Conservation (phyloP, 2,888 invertebrate species). For the Meiosimyza platycephala region DNA sequence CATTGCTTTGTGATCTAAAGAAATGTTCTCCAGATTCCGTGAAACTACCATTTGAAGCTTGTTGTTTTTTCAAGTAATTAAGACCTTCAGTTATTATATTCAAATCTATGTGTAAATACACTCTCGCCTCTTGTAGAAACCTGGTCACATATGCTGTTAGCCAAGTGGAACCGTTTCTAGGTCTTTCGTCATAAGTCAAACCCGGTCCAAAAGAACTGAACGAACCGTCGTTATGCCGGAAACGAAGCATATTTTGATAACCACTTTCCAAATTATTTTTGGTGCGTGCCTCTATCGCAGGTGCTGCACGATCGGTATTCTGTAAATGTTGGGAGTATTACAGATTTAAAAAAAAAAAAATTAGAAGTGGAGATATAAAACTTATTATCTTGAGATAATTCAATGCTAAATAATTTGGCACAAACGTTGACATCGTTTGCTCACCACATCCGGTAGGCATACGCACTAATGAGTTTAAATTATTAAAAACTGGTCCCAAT, state of each 20-base stretch:
- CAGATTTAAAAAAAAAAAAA: background rate
- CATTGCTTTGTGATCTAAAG: constrained; percentile 76
- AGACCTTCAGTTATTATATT: constrained; percentile 75
- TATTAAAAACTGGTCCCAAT: constrained; percentile 72
- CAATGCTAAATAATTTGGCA: constrained; percentile 78
- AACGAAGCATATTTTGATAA: constrained; percentile 91
- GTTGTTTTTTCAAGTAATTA: constrained; percentile 77
- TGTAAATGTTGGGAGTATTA: constrained; percentile 44
- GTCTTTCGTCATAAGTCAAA: constrained; percentile 57
- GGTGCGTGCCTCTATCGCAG: constrained; percentile 73
- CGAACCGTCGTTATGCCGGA: constrained; percentile 86
- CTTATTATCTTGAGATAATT: constrained; percentile 84
- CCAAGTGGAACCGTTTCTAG: constrained; percentile 76
- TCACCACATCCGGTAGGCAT: constrained; percentile 80
- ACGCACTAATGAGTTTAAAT: constrained; percentile 72
- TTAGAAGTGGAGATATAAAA: background rate
- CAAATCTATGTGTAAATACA: constrained; percentile 78
- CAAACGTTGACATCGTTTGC: constrained; percentile 78
- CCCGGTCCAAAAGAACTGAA: constrained; percentile 83
- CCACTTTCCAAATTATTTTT: constrained; percentile 78
- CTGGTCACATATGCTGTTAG: constrained; percentile 86
- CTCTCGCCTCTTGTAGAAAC: constrained; percentile 77
- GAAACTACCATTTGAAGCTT: constrained; percentile 81
- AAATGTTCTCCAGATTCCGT: constrained; percentile 78
- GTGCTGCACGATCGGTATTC: constrained; percentile 71